Evolutionary conservation across 1,140 invertebrate genomes (phyloP).

Genomic region (Argopecten irradians): DNA sequence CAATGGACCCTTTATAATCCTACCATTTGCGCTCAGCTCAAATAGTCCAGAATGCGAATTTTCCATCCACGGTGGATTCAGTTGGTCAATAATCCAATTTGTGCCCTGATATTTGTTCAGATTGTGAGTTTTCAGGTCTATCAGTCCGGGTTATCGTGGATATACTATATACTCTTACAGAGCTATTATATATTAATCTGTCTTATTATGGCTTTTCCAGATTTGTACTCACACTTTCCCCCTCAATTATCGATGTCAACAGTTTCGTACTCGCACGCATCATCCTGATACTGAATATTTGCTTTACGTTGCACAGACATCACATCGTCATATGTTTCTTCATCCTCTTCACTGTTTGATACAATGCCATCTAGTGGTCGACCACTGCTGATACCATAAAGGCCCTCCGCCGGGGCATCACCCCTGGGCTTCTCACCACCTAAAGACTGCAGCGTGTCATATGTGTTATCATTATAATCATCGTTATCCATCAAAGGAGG

Average conservation of each 20-base stretch:
- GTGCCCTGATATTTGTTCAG: too few species aligned
- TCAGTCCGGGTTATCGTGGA: too few species aligned
- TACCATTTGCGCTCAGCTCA: too few species aligned
- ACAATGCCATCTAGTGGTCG: neutral
- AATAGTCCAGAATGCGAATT: too few species aligned
- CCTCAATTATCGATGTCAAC: neutral
- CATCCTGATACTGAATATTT: neutral
- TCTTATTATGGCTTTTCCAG: too few species aligned
- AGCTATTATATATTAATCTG: too few species aligned
- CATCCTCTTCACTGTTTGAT: neutral
- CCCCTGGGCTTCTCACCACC: neutral
- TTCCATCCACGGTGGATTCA: too few species aligned
- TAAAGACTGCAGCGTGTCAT: neutral
- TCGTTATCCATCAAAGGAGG: neutral
- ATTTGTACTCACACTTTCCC: neutral
- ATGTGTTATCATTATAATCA: neutral
- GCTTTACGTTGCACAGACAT: neutral
- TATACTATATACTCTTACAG: too few species aligned
- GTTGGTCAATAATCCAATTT: too few species aligned
- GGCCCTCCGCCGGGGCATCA: neutral
- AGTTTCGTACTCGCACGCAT: neutral
- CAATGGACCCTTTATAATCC: too few species aligned
- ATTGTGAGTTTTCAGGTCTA: too few species aligned
- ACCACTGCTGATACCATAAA: neutral
- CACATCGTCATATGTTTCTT: neutral